phyloP scores from a whole-genome alignment of 2,888 invertebrate genomes.

The Latrodectus elegans region DNA sequence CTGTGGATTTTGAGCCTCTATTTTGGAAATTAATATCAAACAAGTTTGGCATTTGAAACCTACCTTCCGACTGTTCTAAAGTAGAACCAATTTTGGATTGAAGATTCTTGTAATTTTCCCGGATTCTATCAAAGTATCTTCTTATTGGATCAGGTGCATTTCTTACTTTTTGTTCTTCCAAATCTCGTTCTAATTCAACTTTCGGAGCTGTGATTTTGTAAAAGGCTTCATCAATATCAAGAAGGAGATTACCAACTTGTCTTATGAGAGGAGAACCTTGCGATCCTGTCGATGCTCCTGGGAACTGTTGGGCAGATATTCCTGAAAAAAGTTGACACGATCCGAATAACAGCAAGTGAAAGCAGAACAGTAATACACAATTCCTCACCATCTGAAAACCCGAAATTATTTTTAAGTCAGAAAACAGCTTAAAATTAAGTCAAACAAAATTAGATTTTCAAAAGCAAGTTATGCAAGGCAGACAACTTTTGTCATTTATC shows the following conservation, averaged over 20 bases:
- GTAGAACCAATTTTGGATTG: constrained; percentile 21
- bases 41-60: neutral
- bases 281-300: too few relatives aligned
- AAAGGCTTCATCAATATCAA: constrained; percentile 38
- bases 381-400: too few relatives aligned
- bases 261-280: too few relatives aligned
- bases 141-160: neutral
- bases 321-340: too few relatives aligned
- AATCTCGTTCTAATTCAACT: constrained; percentile 7
- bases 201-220: constrained; percentile 31
- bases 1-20: neutral
- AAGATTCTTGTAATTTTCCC: constrained; percentile 43
- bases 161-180: constrained; percentile 22
- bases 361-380: too few relatives aligned
- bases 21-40: constrained; percentile 22
- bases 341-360: too few relatives aligned
- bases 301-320: too few relatives aligned
- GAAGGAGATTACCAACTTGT: constrained; percentile 6
- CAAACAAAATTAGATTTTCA: too few relatives aligned
- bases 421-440: too few relatives aligned
- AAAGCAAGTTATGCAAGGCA: too few relatives aligned
- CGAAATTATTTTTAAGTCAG: too few relatives aligned
- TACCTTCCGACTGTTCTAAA: neutral
- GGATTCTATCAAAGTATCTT: constrained; percentile 31
- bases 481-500: too few relatives aligned